Evolutionary conservation across 2,888 invertebrate species (phyloP).

Genomic region (Macroteleia sp.): DNA sequence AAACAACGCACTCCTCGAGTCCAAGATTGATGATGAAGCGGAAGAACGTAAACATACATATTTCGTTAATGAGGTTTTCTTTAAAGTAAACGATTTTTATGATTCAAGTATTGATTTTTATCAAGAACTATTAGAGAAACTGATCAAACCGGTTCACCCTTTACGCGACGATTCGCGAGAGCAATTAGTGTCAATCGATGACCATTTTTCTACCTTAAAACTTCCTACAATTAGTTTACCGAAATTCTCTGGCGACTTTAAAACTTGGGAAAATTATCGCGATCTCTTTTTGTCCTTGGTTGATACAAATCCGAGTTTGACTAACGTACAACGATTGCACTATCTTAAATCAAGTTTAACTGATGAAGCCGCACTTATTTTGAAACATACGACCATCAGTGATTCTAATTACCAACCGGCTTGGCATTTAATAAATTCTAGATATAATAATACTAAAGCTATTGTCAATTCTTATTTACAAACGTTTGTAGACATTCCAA

Average conservation of each 20-base stretch:
- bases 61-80: background rate
- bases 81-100: background rate
- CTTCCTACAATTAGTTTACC: background rate
- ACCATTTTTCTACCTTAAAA: background rate
- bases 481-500: background rate
- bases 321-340: background rate
- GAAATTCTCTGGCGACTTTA: background rate
- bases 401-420: background rate
- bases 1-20: background rate
- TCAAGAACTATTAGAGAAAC: background rate
- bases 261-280: background rate
- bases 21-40: background rate
- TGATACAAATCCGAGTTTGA: background rate
- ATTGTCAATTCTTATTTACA: background rate
- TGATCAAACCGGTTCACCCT: background rate
- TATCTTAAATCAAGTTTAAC: background rate
- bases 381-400: background rate
- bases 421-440: background rate
- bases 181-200: background rate
- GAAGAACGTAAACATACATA: background rate
- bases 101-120: slow-evolving; percentile 3
- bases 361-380: background rate
- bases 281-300: slow-evolving; percentile 1
- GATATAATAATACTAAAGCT: background rate
- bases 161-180: background rate